phyloP scores from a whole-genome alignment of 2,113 vertebrate genomes.

The Zonotrichia leucophrys region DNA sequence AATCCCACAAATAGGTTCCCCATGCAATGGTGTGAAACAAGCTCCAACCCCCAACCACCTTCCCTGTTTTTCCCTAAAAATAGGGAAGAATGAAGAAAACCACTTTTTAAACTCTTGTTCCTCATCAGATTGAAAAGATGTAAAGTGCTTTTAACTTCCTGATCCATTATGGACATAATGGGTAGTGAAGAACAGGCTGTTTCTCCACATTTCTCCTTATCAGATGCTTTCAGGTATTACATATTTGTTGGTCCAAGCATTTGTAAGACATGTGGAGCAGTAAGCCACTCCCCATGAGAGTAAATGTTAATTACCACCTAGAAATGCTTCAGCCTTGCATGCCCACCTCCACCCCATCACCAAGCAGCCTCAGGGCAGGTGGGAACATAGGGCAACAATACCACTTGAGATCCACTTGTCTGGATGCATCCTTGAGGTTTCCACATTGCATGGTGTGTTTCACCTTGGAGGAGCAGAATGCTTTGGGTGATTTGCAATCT shows the following conservation, averaged over 20 bases:
- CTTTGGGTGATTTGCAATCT: neutral
- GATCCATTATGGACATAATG: neutral
- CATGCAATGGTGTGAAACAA: neutral
- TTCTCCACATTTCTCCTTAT: neutral
- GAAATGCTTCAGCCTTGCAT: neutral
- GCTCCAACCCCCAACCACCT: neutral
- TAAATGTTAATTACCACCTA: neutral
- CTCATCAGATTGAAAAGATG: neutral
- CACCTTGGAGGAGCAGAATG: neutral
- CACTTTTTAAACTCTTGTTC: neutral
- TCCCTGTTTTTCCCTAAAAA: neutral
- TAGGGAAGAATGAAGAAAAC: neutral
- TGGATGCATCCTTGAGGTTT: neutral
- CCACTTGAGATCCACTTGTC: neutral
- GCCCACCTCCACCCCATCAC: neutral
- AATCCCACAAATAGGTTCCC: neutral
- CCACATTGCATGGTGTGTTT: neutral
- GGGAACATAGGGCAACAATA: neutral
- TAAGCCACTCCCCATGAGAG: neutral
- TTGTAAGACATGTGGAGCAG: neutral
- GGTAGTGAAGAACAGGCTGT: neutral
- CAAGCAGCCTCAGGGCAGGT: neutral
- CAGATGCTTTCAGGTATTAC: neutral
- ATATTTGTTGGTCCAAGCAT: neutral
- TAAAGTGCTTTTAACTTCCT: neutral